Evolutionary conservation across 2,113 vertebrate species (phyloP).

Genomic region (Pandion haliaetus): DNA sequence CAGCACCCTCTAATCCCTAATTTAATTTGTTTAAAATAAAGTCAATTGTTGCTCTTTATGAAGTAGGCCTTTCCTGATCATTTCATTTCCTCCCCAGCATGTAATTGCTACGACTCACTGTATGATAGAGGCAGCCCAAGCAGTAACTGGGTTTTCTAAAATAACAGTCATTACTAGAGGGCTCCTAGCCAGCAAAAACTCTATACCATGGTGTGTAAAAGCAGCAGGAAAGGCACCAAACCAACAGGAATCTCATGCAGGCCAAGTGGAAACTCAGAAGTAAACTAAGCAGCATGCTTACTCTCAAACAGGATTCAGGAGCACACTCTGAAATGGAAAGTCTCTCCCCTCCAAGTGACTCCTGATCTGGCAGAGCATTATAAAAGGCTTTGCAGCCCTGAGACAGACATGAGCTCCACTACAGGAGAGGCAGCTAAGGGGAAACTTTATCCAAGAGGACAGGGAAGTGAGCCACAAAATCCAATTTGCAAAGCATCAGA

Average conservation of each 20-base stretch:
- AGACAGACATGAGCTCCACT: background rate
- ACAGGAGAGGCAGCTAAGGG: background rate
- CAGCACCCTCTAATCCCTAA: background rate
- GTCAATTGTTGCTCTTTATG: background rate
- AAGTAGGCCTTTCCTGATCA: background rate
- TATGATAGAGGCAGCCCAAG: background rate
- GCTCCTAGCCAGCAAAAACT: background rate
- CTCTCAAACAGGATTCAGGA: background rate
- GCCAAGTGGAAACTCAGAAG: background rate
- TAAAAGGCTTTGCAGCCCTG: background rate
- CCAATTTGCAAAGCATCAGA: constrained; percentile 18
- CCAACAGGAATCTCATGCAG: rapidly evolving
- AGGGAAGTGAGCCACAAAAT: constrained; percentile 29
- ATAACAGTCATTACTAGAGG: background rate
- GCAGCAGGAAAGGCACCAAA: background rate
- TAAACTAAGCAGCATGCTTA: background rate
- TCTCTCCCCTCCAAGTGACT: background rate
- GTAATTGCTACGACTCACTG: background rate
- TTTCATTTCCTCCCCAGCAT: constrained; percentile 16
- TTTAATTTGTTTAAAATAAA: constrained; percentile 26
- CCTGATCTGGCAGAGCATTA: background rate
- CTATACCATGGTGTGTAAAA: background rate
- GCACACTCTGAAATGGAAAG: background rate
- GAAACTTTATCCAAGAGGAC: background rate
- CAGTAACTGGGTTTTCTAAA: background rate